Evolutionary conservation across 2,888 invertebrate species (phyloP), one percentile per base, ranked within the genome.

Genomic region (Pseudococcus viburni): DNA sequence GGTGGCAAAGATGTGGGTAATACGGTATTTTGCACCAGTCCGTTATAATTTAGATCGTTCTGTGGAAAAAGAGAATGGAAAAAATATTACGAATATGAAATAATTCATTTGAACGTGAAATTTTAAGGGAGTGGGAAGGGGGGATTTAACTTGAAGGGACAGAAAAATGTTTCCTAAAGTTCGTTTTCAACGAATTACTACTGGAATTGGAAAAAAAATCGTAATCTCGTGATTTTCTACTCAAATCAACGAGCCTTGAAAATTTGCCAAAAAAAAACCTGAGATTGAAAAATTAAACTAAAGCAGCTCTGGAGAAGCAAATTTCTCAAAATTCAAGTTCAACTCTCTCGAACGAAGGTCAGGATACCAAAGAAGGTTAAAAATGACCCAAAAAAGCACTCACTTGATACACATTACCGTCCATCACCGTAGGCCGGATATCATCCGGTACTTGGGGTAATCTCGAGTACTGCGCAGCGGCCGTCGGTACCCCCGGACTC

Each of bases 381-480:
- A 59, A n/a, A 7, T 59, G 6, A 17, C n/a, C 1, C 59, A 22
- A 73, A 73, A 39, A 12, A 39, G 42, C 55, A 87, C 88, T 68
- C 22, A 89, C 89, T 84, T 86, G 86, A 84, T 87, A 86, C 15
- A 86, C 42, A 51, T 84, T 87, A 26, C 85, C 85, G n/a, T 89
- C 89, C 51, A 89, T 39, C 8, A 89, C 59, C 64, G 84, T 51
- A 8, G 88, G 84, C n/a, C 87, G 87, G 39, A 89, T 59, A 68
- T 89, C 89, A 17, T 89, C 89, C 26, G 86, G 84, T 26, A 89
- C 48, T 51, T 89, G 89, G 22, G 77, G n/a, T 46, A 87, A 39
- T 77, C 87, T n/a, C 9, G 87, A 87, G 33, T 88, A 84, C 7
- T 42, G 83, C 1, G 87, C 19, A 59, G 68, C 77, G 33, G 15